These are phyloP conservation scores for Lycocorax pyrrhopterus DNA, from an alignment of 2,113 vertebrate species.

Conservation along the genomic window DNA sequence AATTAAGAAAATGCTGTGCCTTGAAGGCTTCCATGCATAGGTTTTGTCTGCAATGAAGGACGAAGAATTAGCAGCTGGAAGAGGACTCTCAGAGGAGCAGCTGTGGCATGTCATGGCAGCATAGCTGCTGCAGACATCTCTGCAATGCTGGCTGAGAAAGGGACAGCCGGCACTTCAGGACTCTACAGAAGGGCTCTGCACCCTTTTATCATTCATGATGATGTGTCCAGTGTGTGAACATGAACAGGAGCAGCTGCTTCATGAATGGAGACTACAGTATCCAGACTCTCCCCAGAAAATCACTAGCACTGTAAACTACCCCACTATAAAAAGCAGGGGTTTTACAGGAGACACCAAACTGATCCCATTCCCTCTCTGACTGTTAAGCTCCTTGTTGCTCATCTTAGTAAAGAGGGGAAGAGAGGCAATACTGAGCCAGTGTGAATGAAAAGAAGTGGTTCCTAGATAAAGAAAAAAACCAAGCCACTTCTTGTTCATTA, in stretches of 20 bases:
- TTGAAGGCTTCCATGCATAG: not conserved
- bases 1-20: not conserved
- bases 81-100: slow-evolving; percentile 17
- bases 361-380: not conserved
- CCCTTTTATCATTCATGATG: not conserved
- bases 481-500: not conserved
- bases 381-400: not conserved
- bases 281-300: not conserved
- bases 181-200: not conserved
- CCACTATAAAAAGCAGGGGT: not conserved
- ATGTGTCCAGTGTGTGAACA: not conserved
- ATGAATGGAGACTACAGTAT: not conserved
- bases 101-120: not conserved
- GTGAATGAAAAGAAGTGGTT: not conserved
- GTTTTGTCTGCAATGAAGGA: not conserved
- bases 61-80: not conserved
- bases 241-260: not conserved
- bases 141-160: not conserved
- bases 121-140: not conserved
- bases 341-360: not conserved
- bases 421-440: not conserved
- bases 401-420: not conserved
- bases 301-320: not conserved
- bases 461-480: not conserved
- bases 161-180: not conserved